These are phyloP conservation scores for Pionites leucogaster DNA, from an alignment of 2,113 vertebrate genomes.

Conservation along the genomic window DNA sequence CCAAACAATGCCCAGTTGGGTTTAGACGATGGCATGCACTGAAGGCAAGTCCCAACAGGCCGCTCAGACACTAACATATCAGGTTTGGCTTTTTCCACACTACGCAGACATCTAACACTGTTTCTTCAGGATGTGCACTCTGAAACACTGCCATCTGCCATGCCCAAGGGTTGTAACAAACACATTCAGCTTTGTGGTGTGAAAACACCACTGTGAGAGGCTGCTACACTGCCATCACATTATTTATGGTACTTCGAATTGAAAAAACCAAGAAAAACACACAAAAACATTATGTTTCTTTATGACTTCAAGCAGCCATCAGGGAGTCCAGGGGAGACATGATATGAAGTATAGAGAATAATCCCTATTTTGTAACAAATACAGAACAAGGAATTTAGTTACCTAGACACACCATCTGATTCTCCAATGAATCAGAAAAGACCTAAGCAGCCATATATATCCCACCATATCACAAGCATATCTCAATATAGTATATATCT, in stretches of 20 bases:
- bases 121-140: not conserved
- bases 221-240: not conserved
- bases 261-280: too few relatives aligned
- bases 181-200: not conserved
- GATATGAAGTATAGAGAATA: not conserved
- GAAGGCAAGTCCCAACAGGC: not conserved
- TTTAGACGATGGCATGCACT: not conserved
- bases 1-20: not conserved
- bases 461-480: not conserved
- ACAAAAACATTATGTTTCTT: not conserved
- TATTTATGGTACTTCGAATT: not conserved
- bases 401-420: fast-evolving
- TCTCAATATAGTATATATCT: not conserved
- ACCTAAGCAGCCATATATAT: not conserved
- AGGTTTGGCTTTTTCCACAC: not conserved
- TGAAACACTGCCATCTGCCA: not conserved
- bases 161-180: not conserved
- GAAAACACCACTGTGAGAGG: not conserved
- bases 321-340: not conserved
- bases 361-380: not conserved
- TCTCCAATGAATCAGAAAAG: not conserved
- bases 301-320: not conserved
- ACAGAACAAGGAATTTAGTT: not conserved
- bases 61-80: fast-evolving
- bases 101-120: not conserved